These are phyloP conservation scores for Oncorhynchus nerka DNA, from an alignment of 2,113 vertebrate species.

Conservation along the genomic window DNA sequence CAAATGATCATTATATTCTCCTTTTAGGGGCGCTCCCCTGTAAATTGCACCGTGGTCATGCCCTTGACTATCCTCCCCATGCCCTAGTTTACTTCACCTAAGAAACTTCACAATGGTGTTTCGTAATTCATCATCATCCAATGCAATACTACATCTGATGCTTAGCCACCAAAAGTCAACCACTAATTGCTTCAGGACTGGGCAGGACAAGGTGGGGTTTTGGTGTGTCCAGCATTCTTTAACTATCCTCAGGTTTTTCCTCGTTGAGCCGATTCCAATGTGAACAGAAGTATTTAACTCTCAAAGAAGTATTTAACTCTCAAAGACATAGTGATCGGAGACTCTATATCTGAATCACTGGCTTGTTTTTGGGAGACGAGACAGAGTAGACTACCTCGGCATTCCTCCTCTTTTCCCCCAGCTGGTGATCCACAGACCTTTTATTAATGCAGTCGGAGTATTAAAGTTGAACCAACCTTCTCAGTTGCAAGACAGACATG, in stretches of 20 bases:
- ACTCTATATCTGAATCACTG: neutral
- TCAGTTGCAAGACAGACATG: neutral
- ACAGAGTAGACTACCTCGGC: constrained; percentile 40
- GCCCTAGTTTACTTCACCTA: constrained; percentile 15
- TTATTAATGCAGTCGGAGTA: constrained; percentile 1
- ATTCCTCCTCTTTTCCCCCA: neutral
- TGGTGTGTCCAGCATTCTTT: constrained; percentile 19
- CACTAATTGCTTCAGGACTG: neutral
- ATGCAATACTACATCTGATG: neutral
- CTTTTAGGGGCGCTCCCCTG: too few relatives aligned
- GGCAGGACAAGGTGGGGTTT: neutral
- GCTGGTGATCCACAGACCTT: neutral
- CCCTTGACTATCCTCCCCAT: constrained; percentile 17
- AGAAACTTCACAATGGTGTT: constrained; percentile 9
- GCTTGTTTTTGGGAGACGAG: neutral
- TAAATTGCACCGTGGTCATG: neutral
- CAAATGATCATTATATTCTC: too few relatives aligned
- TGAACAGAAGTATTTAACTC: neutral
- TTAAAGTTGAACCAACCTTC: neutral
- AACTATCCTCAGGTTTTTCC: constrained; percentile 18
- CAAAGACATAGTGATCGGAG: neutral
- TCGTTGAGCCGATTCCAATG: neutral
- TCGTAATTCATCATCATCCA: neutral
- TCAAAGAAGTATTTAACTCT: neutral
- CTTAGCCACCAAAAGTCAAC: neutral